Conservation (phyloP, 2,888 invertebrate species). For the Ashinkailepas kermadecensis region DNA sequence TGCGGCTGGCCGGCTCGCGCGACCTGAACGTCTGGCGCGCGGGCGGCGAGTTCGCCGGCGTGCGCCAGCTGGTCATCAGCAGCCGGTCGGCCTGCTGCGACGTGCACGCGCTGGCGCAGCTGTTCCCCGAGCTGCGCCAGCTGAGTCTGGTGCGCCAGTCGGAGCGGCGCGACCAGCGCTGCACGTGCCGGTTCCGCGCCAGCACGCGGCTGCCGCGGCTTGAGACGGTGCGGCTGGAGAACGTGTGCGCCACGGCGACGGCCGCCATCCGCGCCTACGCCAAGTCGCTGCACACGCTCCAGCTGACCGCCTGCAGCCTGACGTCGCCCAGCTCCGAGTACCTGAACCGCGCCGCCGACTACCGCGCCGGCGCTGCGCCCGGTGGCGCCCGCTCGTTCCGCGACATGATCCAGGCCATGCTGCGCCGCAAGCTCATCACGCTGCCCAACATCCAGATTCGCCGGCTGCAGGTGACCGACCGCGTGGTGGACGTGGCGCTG, state of each 20-base stretch:
- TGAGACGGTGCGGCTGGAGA: constrained; percentile 56
- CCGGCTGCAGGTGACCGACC: constrained; percentile 23
- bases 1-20: constrained; percentile 5
- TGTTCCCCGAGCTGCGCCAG: constrained; percentile 20
- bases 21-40: constrained; percentile 15
- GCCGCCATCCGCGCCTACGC: constrained; percentile 60
- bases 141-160: neutral
- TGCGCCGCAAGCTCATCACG: constrained; percentile 17
- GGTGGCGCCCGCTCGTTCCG: constrained; percentile 53
- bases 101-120: constrained; percentile 15
- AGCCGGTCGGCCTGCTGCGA: neutral
- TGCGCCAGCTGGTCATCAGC: constrained; percentile 11
- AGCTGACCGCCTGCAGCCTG: constrained; percentile 42
- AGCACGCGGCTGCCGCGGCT: constrained; percentile 15
- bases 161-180: constrained; percentile 17
- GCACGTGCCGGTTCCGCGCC: constrained; percentile 21
- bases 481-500: neutral
- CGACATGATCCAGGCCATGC: constrained; percentile 35
- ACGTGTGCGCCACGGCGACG: constrained; percentile 69
- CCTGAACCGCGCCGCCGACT: constrained; percentile 61
- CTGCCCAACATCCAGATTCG: constrained; percentile 23
- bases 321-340: constrained; percentile 69
- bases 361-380: constrained; percentile 79
- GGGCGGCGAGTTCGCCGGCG: neutral
- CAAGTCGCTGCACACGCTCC: constrained; percentile 15